A percentile compares a stretch with the other conserved stretches of the same genome.
phyloP scores from a whole-genome alignment of 2,888 invertebrate genomes.

The Apeira syringaria region DNA sequence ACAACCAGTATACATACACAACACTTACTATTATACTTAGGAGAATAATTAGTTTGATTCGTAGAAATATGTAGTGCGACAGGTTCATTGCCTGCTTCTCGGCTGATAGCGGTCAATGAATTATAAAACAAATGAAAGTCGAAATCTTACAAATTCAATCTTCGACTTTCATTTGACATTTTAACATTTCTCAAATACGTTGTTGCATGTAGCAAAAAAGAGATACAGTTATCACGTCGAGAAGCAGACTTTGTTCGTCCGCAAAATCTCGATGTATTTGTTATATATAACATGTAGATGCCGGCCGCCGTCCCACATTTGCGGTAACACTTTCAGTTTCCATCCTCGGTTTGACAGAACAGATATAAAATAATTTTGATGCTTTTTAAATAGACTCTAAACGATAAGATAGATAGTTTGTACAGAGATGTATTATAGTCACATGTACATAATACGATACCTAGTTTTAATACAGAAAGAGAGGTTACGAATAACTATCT shows the following conservation, averaged over 20 bases:
- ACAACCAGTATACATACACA: conserved; percentile 73
- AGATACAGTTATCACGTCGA: conserved; percentile 27
- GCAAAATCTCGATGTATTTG: conserved; percentile 79
- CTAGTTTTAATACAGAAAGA: conserved; percentile 80
- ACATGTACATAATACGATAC: conserved; percentile 68
- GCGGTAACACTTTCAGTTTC: conserved; percentile 65
- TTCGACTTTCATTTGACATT: too few species aligned
- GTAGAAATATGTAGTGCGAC: conserved; percentile 79
- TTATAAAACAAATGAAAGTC: too few species aligned
- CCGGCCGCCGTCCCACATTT: conserved; percentile 67
- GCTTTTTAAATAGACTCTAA: conserved; percentile 71
- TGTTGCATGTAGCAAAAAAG: background rate
- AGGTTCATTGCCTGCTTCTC: conserved; percentile 44
- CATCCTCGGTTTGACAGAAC: conserved; percentile 73
- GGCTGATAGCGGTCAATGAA: conserved; percentile 13
- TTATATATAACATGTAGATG: conserved; percentile 76
- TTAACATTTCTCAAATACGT: too few species aligned
- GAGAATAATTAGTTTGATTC: conserved; percentile 82
- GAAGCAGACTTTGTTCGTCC: conserved; percentile 43
- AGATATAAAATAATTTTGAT: conserved; percentile 52
- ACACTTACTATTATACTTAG: conserved; percentile 81
- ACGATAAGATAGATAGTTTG: conserved; percentile 75
- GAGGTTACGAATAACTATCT: conserved; percentile 71
- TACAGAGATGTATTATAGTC: conserved; percentile 78
- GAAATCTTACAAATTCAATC: too few species aligned